phyloP scores from a whole-genome alignment of 2,113 vertebrate species.

The Ibidorhyncha struthersii region DNA sequence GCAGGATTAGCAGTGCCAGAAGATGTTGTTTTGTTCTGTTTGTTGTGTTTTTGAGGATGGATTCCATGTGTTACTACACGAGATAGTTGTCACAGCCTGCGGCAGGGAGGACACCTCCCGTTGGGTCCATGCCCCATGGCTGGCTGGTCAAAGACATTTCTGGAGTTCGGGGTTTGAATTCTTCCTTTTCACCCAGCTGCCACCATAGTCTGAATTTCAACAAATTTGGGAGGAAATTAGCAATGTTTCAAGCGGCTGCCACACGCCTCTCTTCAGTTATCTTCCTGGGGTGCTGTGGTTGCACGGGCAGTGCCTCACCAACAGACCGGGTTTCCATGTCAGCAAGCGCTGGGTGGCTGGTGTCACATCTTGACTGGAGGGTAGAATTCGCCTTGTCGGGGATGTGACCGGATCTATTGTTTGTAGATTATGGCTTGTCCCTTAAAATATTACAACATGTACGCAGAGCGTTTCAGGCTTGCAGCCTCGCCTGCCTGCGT shows the following conservation, averaged over 20 bases:
- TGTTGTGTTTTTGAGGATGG: neutral
- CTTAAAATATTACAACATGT: neutral
- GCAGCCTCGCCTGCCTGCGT: neutral
- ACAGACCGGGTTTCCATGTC: fast-evolving
- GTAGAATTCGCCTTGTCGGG: neutral
- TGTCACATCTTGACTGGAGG: neutral
- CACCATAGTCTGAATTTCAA: neutral
- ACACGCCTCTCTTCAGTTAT: fast-evolving
- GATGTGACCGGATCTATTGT: constrained; percentile 16
- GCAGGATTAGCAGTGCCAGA: neutral
- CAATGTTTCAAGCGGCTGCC: neutral
- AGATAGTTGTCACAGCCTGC: neutral
- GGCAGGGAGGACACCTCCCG: neutral
- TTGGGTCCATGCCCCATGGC: fast-evolving
- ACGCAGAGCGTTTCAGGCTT: neutral
- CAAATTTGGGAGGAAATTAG: neutral
- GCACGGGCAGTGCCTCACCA: neutral
- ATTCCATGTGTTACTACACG: neutral
- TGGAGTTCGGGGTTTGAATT: neutral
- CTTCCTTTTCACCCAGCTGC: fast-evolving
- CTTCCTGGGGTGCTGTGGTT: constrained; percentile 18
- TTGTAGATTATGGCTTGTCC: neutral
- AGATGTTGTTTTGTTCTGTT: neutral
- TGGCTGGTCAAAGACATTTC: neutral
- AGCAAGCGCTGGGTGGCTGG: neutral